phyloP scores from a whole-genome alignment of 2,888 invertebrate genomes.

The Digitonthophagus gazella region DNA sequence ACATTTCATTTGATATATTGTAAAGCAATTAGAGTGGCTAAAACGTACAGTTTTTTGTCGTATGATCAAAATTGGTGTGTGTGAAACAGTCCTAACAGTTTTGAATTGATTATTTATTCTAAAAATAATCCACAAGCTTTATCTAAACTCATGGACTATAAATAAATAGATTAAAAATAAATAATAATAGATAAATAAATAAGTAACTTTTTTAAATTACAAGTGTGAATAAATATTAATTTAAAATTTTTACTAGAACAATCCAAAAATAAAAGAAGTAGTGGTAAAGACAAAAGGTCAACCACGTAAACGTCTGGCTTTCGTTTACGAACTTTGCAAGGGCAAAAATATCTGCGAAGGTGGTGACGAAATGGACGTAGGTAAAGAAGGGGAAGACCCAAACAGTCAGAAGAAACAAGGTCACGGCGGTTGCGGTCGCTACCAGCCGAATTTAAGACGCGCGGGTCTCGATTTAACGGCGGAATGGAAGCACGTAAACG shows the following conservation, averaged over 20 bases:
- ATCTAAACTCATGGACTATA: no score
- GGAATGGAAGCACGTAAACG: slow-evolving; percentile 98
- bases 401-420: slow-evolving; percentile 62
- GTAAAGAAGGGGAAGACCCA: slow-evolving; percentile 69
- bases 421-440: slow-evolving; percentile 97
- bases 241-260: slow-evolving; percentile 60
- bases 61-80: no score
- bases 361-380: slow-evolving; percentile 95
- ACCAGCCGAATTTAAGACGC: slow-evolving; percentile 90
- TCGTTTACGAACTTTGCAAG: slow-evolving; percentile 97
- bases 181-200: neutral
- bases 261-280: slow-evolving; percentile 91
- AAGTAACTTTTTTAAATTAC: neutral
- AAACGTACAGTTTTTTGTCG: no score
- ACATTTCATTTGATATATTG: no score
- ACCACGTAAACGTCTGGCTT: slow-evolving; percentile 88
- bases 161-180: neutral
- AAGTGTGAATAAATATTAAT: neutral
- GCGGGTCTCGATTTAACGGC: slow-evolving; percentile 91
- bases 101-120: no score
- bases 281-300: slow-evolving; percentile 96
- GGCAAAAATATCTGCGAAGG: slow-evolving; percentile 98
- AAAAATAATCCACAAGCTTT: no score
- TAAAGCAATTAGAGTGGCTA: no score
- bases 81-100: no score